Percentiles rank a stretch among this genome's conserved stretches.
These are phyloP conservation scores for Corythoichthys haematopterus DNA, from an alignment of 2,113 vertebrate genomes.

Conservation along the genomic window DNA sequence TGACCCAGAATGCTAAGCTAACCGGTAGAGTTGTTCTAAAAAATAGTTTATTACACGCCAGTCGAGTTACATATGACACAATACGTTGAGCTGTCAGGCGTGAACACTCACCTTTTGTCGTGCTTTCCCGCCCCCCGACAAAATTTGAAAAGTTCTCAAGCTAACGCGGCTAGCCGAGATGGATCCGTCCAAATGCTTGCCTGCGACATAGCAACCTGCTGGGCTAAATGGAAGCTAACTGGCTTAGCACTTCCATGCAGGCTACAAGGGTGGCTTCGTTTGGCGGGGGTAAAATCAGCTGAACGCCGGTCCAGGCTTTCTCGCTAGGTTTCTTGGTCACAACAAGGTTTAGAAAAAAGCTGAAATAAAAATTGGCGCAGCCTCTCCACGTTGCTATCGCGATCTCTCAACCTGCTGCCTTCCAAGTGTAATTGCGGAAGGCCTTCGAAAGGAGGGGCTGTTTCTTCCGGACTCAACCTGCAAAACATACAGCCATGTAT, in stretches of 20 bases:
- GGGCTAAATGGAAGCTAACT: not conserved
- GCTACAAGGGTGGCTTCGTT: constrained; percentile 23
- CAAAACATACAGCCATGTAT: not conserved
- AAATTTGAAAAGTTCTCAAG: not conserved
- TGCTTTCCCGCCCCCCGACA: not conserved
- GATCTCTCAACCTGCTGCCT: constrained; percentile 59
- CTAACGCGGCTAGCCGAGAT: constrained; percentile 32
- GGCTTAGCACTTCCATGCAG: not conserved
- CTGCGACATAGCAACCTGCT: constrained; percentile 51
- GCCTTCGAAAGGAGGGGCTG: constrained; percentile 45
- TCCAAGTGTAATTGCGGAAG: constrained; percentile 18
- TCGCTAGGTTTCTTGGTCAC: not conserved
- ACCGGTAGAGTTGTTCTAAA: not conserved
- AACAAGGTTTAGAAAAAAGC: not conserved
- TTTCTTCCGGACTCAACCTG: constrained; percentile 7
- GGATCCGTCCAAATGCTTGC: constrained; percentile 34
- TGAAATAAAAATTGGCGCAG: constrained; percentile 15
- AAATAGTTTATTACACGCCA: not conserved
- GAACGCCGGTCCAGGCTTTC: not conserved
- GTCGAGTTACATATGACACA: not conserved
- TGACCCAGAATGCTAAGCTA: constrained; percentile 6
- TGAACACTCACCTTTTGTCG: constrained; percentile 44
- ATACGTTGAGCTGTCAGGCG: not conserved
- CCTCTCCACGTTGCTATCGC: constrained; percentile 23
- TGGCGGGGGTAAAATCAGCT: not conserved